Evolutionary conservation across 2,113 vertebrate species (phyloP).

Genomic region (Anhinga rufa): DNA sequence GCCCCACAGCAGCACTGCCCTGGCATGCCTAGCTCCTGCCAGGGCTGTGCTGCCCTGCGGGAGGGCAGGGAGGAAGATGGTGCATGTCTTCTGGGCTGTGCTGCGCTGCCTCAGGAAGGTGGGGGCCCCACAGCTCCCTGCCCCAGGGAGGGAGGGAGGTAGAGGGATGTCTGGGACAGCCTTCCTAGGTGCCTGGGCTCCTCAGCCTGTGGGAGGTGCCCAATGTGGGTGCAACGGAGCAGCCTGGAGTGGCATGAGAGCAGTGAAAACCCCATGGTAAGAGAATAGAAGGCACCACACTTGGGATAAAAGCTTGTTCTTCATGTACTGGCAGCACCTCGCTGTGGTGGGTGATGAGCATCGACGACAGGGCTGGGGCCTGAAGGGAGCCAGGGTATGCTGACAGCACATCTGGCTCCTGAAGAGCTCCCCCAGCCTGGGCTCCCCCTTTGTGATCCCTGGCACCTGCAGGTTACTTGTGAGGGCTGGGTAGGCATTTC

Average conservation of each 20-base stretch:
- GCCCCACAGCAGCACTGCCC: background rate
- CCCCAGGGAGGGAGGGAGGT: background rate
- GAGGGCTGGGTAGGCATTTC: background rate
- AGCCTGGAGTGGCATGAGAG: background rate
- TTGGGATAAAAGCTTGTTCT: background rate
- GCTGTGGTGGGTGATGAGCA: background rate
- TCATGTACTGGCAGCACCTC: background rate
- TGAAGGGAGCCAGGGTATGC: background rate
- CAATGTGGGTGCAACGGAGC: accelerated
- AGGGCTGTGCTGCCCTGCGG: background rate
- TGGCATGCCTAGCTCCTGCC: background rate
- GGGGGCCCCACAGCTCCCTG: background rate
- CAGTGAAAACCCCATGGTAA: background rate
- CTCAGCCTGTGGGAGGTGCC: background rate
- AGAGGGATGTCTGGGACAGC: background rate
- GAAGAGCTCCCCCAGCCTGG: background rate
- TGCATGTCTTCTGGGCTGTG: accelerated
- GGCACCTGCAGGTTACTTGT: background rate
- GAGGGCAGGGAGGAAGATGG: background rate
- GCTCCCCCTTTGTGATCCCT: background rate
- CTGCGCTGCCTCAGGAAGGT: background rate
- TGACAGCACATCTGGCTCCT: background rate
- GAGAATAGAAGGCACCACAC: background rate
- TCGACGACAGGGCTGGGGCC: background rate
- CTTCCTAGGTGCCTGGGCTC: background rate